Conservation (phyloP, 2,797 vertebrate genomes). For the Ctenopoma multispine region DNA sequence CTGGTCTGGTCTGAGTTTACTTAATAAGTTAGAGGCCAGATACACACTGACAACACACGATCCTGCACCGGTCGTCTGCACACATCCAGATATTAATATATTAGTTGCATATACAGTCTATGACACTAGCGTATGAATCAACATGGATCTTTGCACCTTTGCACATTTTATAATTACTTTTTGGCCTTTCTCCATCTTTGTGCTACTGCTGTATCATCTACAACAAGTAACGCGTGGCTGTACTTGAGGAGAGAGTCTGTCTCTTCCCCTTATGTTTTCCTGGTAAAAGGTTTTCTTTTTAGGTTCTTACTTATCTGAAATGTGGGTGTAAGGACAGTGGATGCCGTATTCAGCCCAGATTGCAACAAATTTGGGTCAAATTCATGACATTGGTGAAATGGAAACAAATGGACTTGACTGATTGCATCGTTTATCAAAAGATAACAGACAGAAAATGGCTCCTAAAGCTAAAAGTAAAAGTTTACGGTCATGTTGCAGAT, state of each 20-base stretch:
- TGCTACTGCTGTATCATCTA: no score
- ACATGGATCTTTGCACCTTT: not conserved
- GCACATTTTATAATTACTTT: no score
- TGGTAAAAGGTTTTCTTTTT: not conserved
- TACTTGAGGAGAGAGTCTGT: not conserved
- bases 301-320: not conserved
- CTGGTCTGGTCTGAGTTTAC: not conserved
- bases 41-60: not conserved
- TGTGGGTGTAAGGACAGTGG: no score
- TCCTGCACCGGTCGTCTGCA: no score
- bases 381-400: not conserved
- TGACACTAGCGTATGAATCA: no score
- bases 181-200: no score
- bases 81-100: no score
- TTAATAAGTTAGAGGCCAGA: not conserved
- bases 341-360: not conserved
- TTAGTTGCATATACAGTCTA: not conserved
- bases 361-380: not conserved
- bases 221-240: not conserved
- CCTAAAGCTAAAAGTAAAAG: not conserved
- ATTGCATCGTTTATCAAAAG: not conserved
- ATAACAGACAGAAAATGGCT: no score
- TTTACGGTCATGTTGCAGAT: no score
- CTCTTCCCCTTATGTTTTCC: not conserved
- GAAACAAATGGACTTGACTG: not conserved